phyloP scores from a whole-genome alignment of 2,113 vertebrate genomes.

The Galbula dea region DNA sequence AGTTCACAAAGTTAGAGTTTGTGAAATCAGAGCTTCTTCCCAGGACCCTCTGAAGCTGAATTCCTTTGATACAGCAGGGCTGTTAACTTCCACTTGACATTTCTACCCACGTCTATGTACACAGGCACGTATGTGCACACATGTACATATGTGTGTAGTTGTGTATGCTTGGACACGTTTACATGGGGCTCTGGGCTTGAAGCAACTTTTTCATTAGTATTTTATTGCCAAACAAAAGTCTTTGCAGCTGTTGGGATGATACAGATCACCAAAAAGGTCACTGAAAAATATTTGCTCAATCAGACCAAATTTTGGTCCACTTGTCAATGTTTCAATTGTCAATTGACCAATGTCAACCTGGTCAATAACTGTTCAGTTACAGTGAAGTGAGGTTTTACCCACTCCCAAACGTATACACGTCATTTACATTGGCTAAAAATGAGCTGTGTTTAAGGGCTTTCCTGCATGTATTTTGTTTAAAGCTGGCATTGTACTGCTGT shows the following conservation, averaged over 20 bases:
- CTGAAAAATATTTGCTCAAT: not conserved
- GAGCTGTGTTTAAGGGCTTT: not conserved
- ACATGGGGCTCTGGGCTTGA: not conserved
- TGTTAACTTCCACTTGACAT: not conserved
- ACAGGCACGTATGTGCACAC: too few species aligned
- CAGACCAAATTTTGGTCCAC: not conserved
- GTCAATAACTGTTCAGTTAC: too few species aligned
- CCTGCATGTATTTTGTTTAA: not conserved
- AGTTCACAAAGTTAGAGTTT: not conserved
- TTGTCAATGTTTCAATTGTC: too few species aligned
- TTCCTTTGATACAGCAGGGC: not conserved
- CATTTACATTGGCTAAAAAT: fast-evolving
- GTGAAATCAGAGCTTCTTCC: not conserved
- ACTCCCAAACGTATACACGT: not conserved
- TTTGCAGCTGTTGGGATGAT: not conserved
- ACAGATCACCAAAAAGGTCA: fast-evolving
- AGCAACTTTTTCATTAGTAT: not conserved
- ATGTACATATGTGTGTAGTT: fast-evolving
- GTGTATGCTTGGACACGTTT: not conserved
- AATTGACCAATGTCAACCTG: too few species aligned
- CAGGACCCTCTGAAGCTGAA: not conserved
- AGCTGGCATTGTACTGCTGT: not conserved
- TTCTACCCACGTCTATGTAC: not conserved
- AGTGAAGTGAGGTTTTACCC: not conserved
- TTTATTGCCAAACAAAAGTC: not conserved